Percentiles rank a stretch among this genome's conserved stretches.
Evolutionary conservation across 2,888 invertebrate species (phyloP).

Genomic region (Antheraea yamamai): DNA sequence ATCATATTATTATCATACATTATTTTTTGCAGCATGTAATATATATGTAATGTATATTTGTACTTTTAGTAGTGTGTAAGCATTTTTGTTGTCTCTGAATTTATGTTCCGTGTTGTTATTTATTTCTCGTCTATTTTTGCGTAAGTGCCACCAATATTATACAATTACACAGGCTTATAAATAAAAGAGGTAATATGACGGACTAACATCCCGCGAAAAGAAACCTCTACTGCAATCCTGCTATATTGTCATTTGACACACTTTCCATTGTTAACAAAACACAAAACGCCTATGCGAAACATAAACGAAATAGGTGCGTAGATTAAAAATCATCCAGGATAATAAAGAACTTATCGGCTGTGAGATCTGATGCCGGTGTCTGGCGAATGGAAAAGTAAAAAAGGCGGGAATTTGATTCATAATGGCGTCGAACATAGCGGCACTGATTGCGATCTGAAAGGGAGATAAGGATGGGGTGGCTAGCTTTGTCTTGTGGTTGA

Average conservation of each 20-base stretch:
- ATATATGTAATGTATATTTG: no score
- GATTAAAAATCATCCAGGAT: conserved; percentile 80
- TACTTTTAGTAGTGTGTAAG: no score
- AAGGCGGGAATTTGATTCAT: conserved; percentile 79
- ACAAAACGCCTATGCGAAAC: conserved; percentile 64
- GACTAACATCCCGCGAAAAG: neutral
- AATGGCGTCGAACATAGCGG: conserved; percentile 76
- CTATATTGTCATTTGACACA: conserved; percentile 30
- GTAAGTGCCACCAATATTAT: neutral
- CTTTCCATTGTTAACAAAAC: conserved; percentile 35
- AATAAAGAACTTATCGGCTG: conserved; percentile 78
- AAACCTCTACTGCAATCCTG: neutral
- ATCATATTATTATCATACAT: no score
- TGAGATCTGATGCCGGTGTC: conserved; percentile 74
- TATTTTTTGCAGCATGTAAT: no score
- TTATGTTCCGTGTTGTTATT: no score
- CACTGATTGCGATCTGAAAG: conserved; percentile 76
- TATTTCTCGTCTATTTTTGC: no score
- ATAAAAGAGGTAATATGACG: no score
- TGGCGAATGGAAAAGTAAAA: conserved; percentile 68
- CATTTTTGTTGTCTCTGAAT: no score
- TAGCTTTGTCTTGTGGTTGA: conserved; percentile 69
- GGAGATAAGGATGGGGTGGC: conserved; percentile 72
- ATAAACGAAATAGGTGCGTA: conserved; percentile 58
- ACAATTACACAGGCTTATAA: neutral